A percentile compares a stretch with the other conserved stretches of the same genome.
Evolutionary conservation across 2,888 invertebrate species (phyloP).

Genomic region (Nymphalis c-album): DNA sequence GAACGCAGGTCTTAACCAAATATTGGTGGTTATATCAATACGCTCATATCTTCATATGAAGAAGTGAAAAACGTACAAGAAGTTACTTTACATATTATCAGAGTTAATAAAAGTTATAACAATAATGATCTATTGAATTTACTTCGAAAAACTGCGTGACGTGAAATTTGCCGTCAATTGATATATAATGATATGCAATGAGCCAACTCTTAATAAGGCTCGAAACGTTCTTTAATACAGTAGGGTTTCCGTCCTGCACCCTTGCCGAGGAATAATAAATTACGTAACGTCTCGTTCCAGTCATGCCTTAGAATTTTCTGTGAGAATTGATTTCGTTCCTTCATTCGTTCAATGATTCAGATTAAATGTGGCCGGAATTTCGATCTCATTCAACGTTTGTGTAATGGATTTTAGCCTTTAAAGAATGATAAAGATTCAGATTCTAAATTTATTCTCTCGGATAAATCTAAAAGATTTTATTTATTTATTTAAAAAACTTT

Average conservation of each 20-base stretch:
- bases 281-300: constrained; percentile 20
- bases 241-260: constrained; percentile 8
- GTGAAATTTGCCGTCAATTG: background rate
- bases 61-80: too few species aligned
- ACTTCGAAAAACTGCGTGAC: background rate
- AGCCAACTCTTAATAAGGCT: constrained; percentile 2
- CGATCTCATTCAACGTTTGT: background rate
- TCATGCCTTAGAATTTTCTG: constrained; percentile 22
- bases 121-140: background rate
- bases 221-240: constrained; percentile 8
- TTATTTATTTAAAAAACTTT: too few species aligned
- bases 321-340: constrained; percentile 3
- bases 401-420: background rate
- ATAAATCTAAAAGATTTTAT: background rate
- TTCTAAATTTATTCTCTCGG: background rate
- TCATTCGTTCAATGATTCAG: constrained; percentile 1
- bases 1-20: too few species aligned
- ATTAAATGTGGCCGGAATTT: background rate
- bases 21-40: too few species aligned
- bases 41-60: too few species aligned
- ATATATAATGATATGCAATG: constrained; percentile 10
- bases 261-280: constrained; percentile 19
- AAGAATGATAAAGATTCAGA: background rate
- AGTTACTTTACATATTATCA: too few species aligned
- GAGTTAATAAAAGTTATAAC: background rate